phyloP scores from a whole-genome alignment of 2,113 vertebrate genomes.

The Bagarius yarrelli region DNA sequence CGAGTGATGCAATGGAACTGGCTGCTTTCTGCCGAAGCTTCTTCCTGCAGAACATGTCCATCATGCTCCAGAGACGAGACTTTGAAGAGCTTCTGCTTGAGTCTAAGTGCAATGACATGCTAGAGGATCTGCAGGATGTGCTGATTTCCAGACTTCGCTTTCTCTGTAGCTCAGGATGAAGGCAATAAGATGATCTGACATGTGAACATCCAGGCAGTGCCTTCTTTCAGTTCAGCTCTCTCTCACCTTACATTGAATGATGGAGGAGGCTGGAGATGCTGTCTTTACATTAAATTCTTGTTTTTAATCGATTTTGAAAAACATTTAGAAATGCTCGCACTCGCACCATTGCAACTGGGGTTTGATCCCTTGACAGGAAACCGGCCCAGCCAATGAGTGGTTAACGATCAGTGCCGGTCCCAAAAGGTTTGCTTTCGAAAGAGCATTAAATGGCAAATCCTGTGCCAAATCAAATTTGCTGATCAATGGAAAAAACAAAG shows the following conservation, averaged over 20 bases:
- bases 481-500: too few relatives aligned
- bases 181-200: not conserved
- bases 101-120: constrained; percentile 18
- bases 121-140: constrained; percentile 58
- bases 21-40: constrained; percentile 83
- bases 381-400: too few relatives aligned
- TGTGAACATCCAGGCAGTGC: not conserved
- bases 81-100: constrained; percentile 85
- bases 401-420: too few relatives aligned
- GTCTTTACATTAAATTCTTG: not conserved
- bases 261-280: not conserved
- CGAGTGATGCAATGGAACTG: constrained; percentile 77
- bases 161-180: constrained; percentile 40
- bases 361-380: too few relatives aligned
- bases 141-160: constrained; percentile 59
- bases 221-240: not conserved
- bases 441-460: too few relatives aligned
- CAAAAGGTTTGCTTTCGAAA: too few relatives aligned
- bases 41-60: constrained; percentile 87
- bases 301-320: not conserved
- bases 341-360: too few relatives aligned
- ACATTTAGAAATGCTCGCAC: too few relatives aligned
- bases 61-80: constrained; percentile 78
- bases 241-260: not conserved
- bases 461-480: too few relatives aligned